Base-by-base conservation (phyloP, 2,888 invertebrate species). In the Thelaira solivaga region DNA sequence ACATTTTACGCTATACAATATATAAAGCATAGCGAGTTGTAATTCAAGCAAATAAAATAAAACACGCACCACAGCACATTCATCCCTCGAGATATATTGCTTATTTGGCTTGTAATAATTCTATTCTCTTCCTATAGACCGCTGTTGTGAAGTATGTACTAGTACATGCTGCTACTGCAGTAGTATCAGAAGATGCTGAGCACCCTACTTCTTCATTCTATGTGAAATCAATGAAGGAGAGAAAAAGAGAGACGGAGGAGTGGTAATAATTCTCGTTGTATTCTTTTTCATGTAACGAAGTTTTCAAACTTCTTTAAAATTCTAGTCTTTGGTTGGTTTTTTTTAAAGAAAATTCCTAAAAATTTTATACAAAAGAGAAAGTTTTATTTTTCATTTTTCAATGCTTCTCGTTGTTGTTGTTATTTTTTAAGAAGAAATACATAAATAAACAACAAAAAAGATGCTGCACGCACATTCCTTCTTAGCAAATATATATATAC, bases 41-140 rank as follows among this genome's bases (percentile, higher is more conserved):
- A 87, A 86, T 86, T 86, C 84, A 86, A 86, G 84, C 83, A 86
- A 86, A 87, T 86, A 86, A 86, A 86, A 87, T 86, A 87, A 87
- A 87, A 86, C 86, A 86, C 86, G 86, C 86, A 87, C 86, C 87
- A 86, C 84, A 84, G 87, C 86, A 86, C 87, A 86, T 86, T 86
- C 86, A 87, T 86, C 86, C 86, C 86, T 85, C 87, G 86, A 86
- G 87, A 86, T 86, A 86, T 86, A 86, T 86, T 85, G 87, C 86
- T 86, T 86, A 86, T 87, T 87, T 86, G 86, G 84, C 83, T 85
- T 83, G 84, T 84, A 87, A 86, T 86, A 87, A 86, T 86, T 86
- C 86, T 86, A 64, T 64, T 64, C 36, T 55, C 64, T 16, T 68
- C 71, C 49, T 41, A 13, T 59, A 11, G 13, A 49, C 39, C 36